Conservation (phyloP, 2,113 vertebrate species). For the Columba janthina region DNA sequence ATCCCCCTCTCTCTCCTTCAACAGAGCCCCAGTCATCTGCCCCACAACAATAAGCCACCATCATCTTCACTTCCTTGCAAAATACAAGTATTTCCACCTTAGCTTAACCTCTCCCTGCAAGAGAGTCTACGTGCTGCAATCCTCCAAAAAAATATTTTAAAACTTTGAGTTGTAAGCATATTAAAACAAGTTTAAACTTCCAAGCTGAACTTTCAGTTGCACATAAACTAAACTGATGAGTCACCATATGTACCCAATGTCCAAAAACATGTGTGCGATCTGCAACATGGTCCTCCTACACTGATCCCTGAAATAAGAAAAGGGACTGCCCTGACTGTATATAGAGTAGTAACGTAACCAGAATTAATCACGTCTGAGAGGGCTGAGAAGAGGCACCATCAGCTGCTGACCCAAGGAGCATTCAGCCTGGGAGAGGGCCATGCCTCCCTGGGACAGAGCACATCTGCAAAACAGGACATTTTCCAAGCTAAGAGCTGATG, state of each 20-base stretch:
- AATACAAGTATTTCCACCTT: background rate
- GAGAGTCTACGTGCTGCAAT: fast-evolving
- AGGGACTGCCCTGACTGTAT: background rate
- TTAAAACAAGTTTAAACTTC: background rate
- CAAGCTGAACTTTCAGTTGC: background rate
- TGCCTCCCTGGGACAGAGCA: background rate
- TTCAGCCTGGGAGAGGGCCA: background rate
- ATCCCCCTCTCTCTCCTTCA: background rate
- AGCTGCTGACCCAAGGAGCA: background rate
- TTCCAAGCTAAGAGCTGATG: background rate
- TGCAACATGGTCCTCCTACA: background rate
- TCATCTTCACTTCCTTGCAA: background rate
- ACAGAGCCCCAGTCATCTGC: background rate
- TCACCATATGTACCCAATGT: background rate
- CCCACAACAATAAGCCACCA: background rate
- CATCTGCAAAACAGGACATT: conserved; percentile 21
- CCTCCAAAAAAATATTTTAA: background rate
- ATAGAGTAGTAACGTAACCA: background rate
- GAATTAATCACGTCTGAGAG: background rate
- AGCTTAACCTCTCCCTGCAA: background rate
- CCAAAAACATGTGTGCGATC: background rate
- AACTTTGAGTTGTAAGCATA: background rate
- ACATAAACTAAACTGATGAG: background rate
- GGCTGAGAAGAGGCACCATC: background rate
- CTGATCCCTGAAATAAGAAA: background rate